A percentile compares a stretch with the other conserved stretches of the same genome.
Evolutionary conservation across 1,140 invertebrate genomes (phyloP).

Genomic region (Drosophila jambulina): DNA sequence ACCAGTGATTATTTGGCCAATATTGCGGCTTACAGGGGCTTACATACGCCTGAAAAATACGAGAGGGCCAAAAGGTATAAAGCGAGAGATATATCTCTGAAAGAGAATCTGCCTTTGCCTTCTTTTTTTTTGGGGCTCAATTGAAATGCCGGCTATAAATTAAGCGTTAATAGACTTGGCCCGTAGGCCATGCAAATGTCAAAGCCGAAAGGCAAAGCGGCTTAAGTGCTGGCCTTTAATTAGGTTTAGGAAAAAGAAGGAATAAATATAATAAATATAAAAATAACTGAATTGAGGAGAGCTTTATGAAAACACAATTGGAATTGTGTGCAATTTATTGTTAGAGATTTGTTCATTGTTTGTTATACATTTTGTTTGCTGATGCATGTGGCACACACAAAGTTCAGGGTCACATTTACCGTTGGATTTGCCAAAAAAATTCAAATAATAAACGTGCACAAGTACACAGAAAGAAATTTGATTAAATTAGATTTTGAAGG

Average conservation of each 20-base stretch:
- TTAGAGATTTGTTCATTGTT: slow-evolving; percentile 37
- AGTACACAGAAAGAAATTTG: slow-evolving; percentile 9
- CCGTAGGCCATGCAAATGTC: slow-evolving; percentile 55
- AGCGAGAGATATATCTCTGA: slow-evolving; percentile 25
- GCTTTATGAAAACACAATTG: slow-evolving; percentile 48
- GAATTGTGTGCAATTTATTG: slow-evolving; percentile 39
- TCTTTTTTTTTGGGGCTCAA: slow-evolving; percentile 11
- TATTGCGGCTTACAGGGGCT: slow-evolving; percentile 52
- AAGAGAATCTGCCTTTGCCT: slow-evolving; percentile 2
- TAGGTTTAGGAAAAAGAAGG: not conserved
- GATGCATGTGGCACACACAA: slow-evolving; percentile 44
- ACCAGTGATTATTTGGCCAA: slow-evolving; percentile 51
- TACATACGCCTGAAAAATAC: slow-evolving; percentile 37
- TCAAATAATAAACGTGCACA: slow-evolving; percentile 20
- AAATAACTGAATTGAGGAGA: not conserved
- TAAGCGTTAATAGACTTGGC: slow-evolving; percentile 64
- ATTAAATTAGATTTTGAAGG: not conserved
- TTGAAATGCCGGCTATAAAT: slow-evolving; percentile 56
- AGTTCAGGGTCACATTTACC: slow-evolving; percentile 65
- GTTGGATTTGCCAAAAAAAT: slow-evolving; percentile 51
- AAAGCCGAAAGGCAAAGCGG: slow-evolving; percentile 26
- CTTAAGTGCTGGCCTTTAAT: slow-evolving; percentile 34
- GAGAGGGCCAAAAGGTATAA: slow-evolving; percentile 25
- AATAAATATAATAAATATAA: not conserved
- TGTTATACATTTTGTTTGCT: slow-evolving; percentile 46